These are phyloP conservation scores for Clusia tigrina DNA, from an alignment of 2,888 invertebrate species.

Conservation along the genomic window DNA sequence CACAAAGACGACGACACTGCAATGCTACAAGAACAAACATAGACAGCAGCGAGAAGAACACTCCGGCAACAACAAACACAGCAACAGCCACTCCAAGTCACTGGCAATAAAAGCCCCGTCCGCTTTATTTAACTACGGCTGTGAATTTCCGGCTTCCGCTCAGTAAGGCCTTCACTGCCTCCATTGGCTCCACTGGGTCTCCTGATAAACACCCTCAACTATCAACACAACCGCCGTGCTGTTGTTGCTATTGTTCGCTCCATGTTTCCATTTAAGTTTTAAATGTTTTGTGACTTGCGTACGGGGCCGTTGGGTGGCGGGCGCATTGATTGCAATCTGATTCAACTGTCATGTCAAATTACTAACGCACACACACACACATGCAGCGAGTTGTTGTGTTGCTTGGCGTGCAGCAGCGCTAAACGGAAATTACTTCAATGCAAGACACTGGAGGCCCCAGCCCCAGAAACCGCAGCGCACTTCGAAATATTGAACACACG, in stretches of 20 bases:
- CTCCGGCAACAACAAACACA: slow-evolving; percentile 34
- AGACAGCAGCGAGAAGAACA: slow-evolving; percentile 18
- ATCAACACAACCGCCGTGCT: not conserved
- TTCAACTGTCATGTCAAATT: slow-evolving; percentile 39
- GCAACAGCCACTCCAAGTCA: slow-evolving; percentile 47
- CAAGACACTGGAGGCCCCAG: slow-evolving; percentile 34
- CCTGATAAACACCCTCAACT: slow-evolving; percentile 10
- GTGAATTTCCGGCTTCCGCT: slow-evolving; percentile 57
- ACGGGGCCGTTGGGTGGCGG: slow-evolving; percentile 48
- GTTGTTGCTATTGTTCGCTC: slow-evolving; percentile 34
- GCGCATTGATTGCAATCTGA: slow-evolving; percentile 29
- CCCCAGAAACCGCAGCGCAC: slow-evolving; percentile 9
- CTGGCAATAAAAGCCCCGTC: slow-evolving; percentile 36
- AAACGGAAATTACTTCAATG: slow-evolving; percentile 58
- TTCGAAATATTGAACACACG: not conserved
- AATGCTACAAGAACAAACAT: not conserved
- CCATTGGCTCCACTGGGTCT: not conserved
- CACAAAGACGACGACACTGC: slow-evolving; percentile 5
- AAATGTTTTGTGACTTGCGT: slow-evolving; percentile 12
- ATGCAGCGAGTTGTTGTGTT: too few relatives aligned
- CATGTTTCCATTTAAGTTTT: slow-evolving; percentile 7
- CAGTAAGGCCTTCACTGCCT: not conserved
- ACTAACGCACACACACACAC: slow-evolving; percentile 13
- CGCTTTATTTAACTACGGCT: slow-evolving; percentile 35
- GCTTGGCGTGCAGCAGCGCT: slow-evolving; percentile 17